phyloP scores from a whole-genome alignment of 2,888 invertebrate genomes.

The Nezara viridula region DNA sequence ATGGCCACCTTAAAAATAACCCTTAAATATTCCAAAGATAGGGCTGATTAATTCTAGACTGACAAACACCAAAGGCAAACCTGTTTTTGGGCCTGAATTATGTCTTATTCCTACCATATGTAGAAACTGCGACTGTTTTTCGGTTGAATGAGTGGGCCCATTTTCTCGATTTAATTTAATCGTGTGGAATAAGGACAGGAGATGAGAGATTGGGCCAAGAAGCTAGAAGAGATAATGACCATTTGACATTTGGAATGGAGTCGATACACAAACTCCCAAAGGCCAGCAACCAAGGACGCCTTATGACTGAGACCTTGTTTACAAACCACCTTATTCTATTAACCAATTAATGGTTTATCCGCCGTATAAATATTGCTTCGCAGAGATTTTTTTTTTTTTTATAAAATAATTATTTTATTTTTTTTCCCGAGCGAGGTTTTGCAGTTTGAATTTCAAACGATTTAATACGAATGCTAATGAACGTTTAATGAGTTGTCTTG shows the following conservation, averaged over 20 bases:
- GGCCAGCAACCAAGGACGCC: conserved; percentile 11
- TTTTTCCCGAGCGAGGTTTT: background rate
- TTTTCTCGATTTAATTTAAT: conserved; percentile 32
- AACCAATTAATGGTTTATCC: conserved; percentile 9
- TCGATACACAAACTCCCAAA: conserved; percentile 14
- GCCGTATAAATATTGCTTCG: background rate
- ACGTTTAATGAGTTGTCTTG: conserved; percentile 1
- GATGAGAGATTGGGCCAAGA: conserved; percentile 9
- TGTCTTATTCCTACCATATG: background rate
- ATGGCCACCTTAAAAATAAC: conserved; percentile 13
- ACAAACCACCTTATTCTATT: conserved; percentile 27
- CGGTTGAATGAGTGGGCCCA: background rate
- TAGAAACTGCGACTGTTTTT: conserved; percentile 24
- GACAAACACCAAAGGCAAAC: background rate
- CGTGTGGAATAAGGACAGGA: background rate
- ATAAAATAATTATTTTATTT: background rate
- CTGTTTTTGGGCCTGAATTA: background rate
- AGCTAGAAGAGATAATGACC: background rate
- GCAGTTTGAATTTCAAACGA: background rate
- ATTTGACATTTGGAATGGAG: conserved; percentile 19
- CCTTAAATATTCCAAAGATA: conserved; percentile 20
- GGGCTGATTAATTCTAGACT: conserved; percentile 23
- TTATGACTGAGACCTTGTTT: conserved; percentile 27
- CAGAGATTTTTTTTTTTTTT: background rate
- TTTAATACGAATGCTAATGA: conserved; percentile 36